phyloP scores from a whole-genome alignment of 2,113 vertebrate species.

The Podarcis cretensis region DNA sequence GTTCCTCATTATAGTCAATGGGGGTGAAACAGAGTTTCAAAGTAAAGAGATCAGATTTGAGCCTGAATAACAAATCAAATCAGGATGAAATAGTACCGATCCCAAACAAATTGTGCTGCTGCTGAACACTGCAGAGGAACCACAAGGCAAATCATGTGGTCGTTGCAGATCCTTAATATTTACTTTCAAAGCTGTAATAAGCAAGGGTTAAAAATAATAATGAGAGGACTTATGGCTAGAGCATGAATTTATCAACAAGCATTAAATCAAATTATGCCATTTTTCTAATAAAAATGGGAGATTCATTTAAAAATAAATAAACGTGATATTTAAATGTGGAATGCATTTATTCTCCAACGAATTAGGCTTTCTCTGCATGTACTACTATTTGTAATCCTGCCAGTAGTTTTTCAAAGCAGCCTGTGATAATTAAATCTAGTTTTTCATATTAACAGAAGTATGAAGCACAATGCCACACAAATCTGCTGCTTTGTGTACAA shows the following conservation, averaged over 20 bases:
- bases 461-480: background rate
- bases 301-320: background rate
- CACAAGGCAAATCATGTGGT: too few relatives aligned
- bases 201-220: background rate
- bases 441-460: constrained; percentile 5
- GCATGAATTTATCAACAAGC: background rate
- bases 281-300: background rate
- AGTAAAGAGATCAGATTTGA: too few relatives aligned
- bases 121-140: too few relatives aligned
- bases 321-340: background rate
- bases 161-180: too few relatives aligned
- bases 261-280: background rate
- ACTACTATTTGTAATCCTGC: constrained; percentile 2
- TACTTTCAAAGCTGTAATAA: background rate
- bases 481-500: background rate
- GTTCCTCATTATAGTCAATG: too few relatives aligned
- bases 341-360: background rate
- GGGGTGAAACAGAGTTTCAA: too few relatives aligned
- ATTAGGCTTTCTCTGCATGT: background rate
- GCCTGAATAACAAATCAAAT: too few relatives aligned
- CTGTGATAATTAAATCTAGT: background rate
- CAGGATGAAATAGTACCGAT: too few relatives aligned
- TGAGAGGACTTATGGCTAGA: background rate
- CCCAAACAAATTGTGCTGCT: too few relatives aligned
- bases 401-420: background rate